Evolutionary conservation across 2,797 vertebrate species (phyloP).

Genomic region (Okamejei kenojei): DNA sequence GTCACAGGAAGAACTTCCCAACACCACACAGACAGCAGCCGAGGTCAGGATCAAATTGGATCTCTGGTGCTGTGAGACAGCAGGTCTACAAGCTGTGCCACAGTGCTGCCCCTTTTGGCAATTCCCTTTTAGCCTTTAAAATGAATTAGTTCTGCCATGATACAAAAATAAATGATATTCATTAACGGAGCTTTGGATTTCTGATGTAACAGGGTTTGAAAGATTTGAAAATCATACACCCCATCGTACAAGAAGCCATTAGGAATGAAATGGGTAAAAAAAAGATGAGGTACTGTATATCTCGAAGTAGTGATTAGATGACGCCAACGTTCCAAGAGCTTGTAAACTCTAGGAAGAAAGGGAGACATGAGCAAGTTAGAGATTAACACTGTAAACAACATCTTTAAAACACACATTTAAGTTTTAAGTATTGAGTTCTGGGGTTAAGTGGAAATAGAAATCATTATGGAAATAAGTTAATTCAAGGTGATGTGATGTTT

Average conservation of each 20-base stretch:
- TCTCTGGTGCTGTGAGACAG: too few relatives aligned
- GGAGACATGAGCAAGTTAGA: background rate
- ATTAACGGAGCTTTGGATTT: background rate
- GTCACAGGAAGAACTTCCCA: too few relatives aligned
- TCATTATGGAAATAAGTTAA: constrained; percentile 1
- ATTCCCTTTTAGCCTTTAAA: background rate
- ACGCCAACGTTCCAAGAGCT: background rate
- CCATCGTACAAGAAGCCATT: background rate
- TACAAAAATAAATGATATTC: background rate
- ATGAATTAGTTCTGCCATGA: background rate
- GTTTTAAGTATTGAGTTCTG: constrained; percentile 4
- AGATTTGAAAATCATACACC: background rate
- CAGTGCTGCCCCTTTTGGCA: background rate
- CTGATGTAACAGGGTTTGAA: background rate
- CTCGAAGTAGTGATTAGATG: background rate
- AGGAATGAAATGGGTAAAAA: background rate
- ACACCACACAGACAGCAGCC: too few relatives aligned
- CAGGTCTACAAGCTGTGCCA: too few relatives aligned
- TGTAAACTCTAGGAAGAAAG: constrained; percentile 9
- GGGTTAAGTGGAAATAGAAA: background rate
- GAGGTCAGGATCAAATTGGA: too few relatives aligned
- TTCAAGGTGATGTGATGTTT: constrained; percentile 28
- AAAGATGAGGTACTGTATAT: background rate
- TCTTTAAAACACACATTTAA: background rate
- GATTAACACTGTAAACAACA: background rate